These are phyloP conservation scores for Enteromius treurensis DNA, from an alignment of 2,797 vertebrate species.

Conservation along the genomic window DNA sequence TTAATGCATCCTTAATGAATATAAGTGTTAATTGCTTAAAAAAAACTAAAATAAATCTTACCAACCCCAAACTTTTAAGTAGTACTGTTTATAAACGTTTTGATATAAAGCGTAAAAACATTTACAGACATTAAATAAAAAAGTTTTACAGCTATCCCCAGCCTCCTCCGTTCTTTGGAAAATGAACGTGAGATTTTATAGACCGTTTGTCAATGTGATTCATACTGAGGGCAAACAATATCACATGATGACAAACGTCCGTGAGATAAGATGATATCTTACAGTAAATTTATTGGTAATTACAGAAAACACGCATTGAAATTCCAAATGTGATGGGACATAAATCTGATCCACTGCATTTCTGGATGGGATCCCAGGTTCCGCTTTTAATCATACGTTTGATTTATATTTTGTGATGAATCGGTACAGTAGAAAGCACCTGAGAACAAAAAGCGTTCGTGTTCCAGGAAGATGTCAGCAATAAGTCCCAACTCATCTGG, in stretches of 20 bases:
- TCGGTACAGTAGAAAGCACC: conserved; percentile 31
- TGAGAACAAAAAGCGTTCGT: conserved; percentile 21
- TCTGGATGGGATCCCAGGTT: conserved; percentile 39
- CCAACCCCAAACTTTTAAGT: background rate
- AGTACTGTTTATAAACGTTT: background rate
- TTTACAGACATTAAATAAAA: background rate
- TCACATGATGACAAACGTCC: conserved; percentile 23
- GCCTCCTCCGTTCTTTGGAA: background rate
- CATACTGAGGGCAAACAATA: conserved; percentile 9
- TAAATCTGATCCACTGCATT: conserved; percentile 22
- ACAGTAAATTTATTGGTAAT: conserved; percentile 20
- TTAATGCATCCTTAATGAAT: background rate
- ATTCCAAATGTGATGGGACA: conserved; percentile 2
- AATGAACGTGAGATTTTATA: background rate
- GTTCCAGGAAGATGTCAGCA: conserved; percentile 41
- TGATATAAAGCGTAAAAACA: background rate
- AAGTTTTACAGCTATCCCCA: background rate
- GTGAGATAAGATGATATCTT: conserved; percentile 33
- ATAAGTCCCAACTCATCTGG: conserved; percentile 30
- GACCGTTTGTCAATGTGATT: conserved; percentile 7
- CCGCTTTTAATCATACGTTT: conserved; percentile 15
- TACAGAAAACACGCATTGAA: conserved; percentile 8
- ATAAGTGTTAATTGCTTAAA: background rate
- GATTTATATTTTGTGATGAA: conserved; percentile 23
- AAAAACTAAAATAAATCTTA: background rate